Evolutionary conservation across 2,113 vertebrate species (phyloP).

Genomic region (Solenodon paradoxus): DNA sequence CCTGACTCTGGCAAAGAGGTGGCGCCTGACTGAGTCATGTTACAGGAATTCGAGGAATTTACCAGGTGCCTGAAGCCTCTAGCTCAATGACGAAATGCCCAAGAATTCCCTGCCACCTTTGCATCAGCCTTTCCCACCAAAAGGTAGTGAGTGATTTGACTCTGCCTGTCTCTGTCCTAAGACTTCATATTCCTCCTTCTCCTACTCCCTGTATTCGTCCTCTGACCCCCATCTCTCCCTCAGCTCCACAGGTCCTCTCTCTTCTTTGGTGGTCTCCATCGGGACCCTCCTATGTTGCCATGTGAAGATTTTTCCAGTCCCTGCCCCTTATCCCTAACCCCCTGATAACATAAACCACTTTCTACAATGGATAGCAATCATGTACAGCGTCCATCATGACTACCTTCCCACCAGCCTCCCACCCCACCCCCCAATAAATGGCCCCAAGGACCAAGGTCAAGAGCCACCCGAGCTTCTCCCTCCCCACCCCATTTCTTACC

Average conservation of each 20-base stretch:
- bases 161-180: background rate
- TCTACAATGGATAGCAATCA: background rate
- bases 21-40: background rate
- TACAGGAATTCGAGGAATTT: conserved; percentile 1
- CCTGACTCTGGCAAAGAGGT: background rate
- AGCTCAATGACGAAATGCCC: background rate
- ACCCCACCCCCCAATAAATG: background rate
- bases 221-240: background rate
- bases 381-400: background rate
- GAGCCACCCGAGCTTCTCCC: background rate
- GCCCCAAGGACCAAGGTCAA: background rate
- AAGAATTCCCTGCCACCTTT: background rate
- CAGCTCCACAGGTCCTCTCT: background rate
- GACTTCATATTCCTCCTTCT: background rate
- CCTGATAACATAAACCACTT: background rate
- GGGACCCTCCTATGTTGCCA: fast-evolving
- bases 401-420: background rate
- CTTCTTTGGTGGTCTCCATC: background rate
- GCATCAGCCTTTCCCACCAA: background rate
- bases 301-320: background rate
- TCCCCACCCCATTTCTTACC: background rate
- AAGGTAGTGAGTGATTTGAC: background rate
- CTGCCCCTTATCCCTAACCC: background rate
- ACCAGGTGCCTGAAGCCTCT: background rate
- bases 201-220: background rate